Evolutionary conservation across 2,888 invertebrate species (phyloP).

Genomic region (Eupithecia vulgata): DNA sequence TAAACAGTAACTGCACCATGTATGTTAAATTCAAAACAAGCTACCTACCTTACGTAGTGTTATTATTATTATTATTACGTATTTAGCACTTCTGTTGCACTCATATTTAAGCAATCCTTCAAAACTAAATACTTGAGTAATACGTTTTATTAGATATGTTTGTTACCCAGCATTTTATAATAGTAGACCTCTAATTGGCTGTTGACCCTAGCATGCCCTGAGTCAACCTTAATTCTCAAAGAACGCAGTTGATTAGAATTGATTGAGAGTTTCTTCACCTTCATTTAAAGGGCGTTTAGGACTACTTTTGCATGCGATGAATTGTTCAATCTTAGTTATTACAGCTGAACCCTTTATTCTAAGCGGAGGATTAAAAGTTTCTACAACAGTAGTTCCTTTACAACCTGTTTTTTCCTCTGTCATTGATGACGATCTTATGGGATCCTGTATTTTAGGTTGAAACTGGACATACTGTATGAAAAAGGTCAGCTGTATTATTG

Average conservation of each 20-base stretch:
- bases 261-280: slow-evolving; percentile 52
- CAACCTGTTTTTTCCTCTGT: background rate
- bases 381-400: background rate
- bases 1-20: background rate
- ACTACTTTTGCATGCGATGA: slow-evolving; percentile 24
- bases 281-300: slow-evolving; percentile 39
- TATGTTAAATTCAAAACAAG: background rate
- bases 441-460: background rate
- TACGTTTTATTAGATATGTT: background rate
- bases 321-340: slow-evolving; percentile 20
- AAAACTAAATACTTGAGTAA: background rate
- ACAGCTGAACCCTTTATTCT: background rate
- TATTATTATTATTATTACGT: too few relatives aligned
- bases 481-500: background rate
- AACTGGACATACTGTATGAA: background rate
- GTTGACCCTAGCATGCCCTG: slow-evolving; percentile 62
- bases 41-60: background rate
- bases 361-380: background rate
- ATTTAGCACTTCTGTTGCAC: too few relatives aligned
- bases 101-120: background rate
- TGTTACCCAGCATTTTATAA: slow-evolving; percentile 41
- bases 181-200: slow-evolving; percentile 59
- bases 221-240: slow-evolving; percentile 67
- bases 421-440: background rate
- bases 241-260: slow-evolving; percentile 61